Percentiles rank a stretch among this genome's conserved stretches.
These are phyloP conservation scores for Chromobotia macracanthus DNA, from an alignment of 2,797 vertebrate species.

Conservation along the genomic window DNA sequence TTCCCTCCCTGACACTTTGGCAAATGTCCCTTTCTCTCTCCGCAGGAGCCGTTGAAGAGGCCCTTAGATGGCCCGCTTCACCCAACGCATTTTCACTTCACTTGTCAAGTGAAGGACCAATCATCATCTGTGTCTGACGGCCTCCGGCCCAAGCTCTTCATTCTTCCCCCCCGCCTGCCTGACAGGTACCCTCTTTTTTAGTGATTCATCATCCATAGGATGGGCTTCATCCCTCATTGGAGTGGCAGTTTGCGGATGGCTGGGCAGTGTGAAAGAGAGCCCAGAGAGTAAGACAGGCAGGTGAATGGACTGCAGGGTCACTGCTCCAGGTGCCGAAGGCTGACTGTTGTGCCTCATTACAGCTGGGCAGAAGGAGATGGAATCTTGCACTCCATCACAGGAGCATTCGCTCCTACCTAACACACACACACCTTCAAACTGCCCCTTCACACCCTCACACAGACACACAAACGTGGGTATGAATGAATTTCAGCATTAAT, in stretches of 20 bases:
- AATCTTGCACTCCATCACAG: constrained; percentile 37
- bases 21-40: constrained; percentile 54
- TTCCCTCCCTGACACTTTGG: constrained; percentile 51
- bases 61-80: constrained; percentile 33
- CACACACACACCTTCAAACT: constrained; percentile 29
- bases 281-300: constrained; percentile 52
- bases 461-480: background rate
- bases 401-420: constrained; percentile 20
- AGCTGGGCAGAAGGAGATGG: constrained; percentile 42
- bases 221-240: constrained; percentile 54
- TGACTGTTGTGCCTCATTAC: constrained; percentile 71
- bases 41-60: constrained; percentile 26
- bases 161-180: constrained; percentile 30
- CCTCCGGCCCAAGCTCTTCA: constrained; percentile 13
- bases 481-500: constrained; percentile 24
- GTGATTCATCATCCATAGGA: constrained; percentile 62
- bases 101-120: background rate
- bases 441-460: constrained; percentile 7
- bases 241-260: constrained; percentile 57
- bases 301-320: constrained; percentile 72
- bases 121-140: constrained; percentile 47
- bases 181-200: constrained; percentile 57
- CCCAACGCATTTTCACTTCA: constrained; percentile 44
- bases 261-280: constrained; percentile 66
- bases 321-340: constrained; percentile 63